Evolutionary conservation across 35 echinoderm and acorn worm genomes (phyloP), one percentile per base, ranked within the genome.

Genomic region (Apostichopus parvimensis): DNA sequence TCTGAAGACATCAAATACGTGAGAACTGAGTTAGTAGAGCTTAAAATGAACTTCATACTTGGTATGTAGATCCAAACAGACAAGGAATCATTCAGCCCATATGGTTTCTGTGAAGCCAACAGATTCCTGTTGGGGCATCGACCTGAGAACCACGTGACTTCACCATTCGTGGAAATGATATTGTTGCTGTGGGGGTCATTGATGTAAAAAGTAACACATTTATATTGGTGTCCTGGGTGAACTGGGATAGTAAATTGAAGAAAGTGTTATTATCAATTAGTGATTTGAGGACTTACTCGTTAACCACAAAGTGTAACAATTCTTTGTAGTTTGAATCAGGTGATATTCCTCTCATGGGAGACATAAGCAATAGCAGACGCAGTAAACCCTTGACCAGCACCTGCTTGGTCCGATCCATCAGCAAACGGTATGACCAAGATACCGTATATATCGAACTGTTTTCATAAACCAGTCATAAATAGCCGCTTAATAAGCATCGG

Each of bases 221-320:
- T 75, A n/a, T 75, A 75, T 75, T 75, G 71, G 71, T 75, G 71
- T 6, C 71, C 71, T 75, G 71, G 17, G 13, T 75, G 71, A 75
- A 75, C 14, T 75, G 17, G 17, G 13, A n/a, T 7, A 61, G 12
- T 12, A 75, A 75, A 75, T 75, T 75, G 6, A 22, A 75, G 71
- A 75, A 75, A 75, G 71, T 75, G 71, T 75, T 75, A 22, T 7
- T 22, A 75, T 75, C 71, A 75, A 75, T 75, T 75, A 75, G 71
- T 75, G 15, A 75, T 75, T 75, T 75, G 7, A 75, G n/a, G 71
- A 22, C 71, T 75, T 75, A 75, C 71, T 75, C 71, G 71, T 75
- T 75, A 75, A 75, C 12, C 71, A 75, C 71, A 75, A 75, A 75
- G 24, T 75, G 71, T 75, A 18, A 7, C 71, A 22, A 75, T 5